Evolutionary conservation across 2,888 invertebrate species (phyloP), one percentile per base, ranked within the genome.

Genomic region (Lasius fuliginosus): DNA sequence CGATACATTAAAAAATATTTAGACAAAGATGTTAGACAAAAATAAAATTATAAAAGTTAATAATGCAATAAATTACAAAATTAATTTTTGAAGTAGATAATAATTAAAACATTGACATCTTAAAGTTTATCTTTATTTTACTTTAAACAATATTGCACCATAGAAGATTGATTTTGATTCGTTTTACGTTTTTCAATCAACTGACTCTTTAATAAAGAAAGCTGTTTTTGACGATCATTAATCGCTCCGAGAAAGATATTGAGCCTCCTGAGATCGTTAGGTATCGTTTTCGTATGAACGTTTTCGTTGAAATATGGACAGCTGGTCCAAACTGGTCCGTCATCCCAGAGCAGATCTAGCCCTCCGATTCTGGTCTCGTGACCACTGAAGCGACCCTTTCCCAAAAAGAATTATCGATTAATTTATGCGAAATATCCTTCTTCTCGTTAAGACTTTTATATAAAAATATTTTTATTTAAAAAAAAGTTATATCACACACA

Each of bases 341-440:
- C 96, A 90, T 96, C 95, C 95, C 96, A 96, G 27, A 96, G 93
- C 33, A 96, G 92, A 92, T 96, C 96, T 93, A 96, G 96, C 2
- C 96, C 96, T 18, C 96, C 96, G 18, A 97, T 94, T 81, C 96
- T 93, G 75, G 95, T 95, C 91, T 97, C 96, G 68, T 94, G 95
- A 1, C 96, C 96, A 5, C 95, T 95, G 85, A 96, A 93, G 85
- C 95, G 95, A 75, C 94, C 94, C 91, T 79, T 6, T 2, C n/a
- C 18, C 60, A 18, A 46, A 46, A 12, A 46, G 18, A 60, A 60
- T 73, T 79, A 71, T 71, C 53, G 27, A 77, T 53, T 77, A 68
- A 77, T 69, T 69, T 68, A 23, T 58, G 18, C 12, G 18, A 46
- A 27, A 75, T 75, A 3, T 64, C 8, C 18, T 60, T 42, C 6